Percentiles rank a stretch among this genome's conserved stretches.
These are phyloP conservation scores for Sebastes hopkinsi DNA, from an alignment of 2,797 vertebrate genomes.

Conservation along the genomic window DNA sequence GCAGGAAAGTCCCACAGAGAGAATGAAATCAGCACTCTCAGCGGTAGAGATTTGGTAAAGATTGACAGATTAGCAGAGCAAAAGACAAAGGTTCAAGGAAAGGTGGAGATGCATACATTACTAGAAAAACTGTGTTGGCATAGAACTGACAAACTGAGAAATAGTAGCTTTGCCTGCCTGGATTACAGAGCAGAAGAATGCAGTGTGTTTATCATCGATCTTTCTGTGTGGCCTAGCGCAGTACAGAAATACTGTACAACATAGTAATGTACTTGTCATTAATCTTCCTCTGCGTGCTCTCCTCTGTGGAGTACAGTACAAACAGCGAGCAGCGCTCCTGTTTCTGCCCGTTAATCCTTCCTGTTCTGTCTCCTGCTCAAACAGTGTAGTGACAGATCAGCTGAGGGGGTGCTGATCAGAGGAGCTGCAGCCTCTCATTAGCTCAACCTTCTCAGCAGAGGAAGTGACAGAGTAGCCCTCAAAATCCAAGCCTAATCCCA, in stretches of 20 bases:
- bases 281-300: constrained; percentile 47
- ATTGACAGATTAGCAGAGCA: constrained; percentile 54
- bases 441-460: constrained; percentile 59
- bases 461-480: constrained; percentile 70
- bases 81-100: constrained; percentile 49
- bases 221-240: constrained; percentile 49
- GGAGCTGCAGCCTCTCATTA: constrained; percentile 70
- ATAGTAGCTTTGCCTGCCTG: constrained; percentile 22
- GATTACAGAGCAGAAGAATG: constrained; percentile 41
- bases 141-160: constrained; percentile 44
- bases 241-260: constrained; percentile 42
- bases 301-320: constrained; percentile 38
- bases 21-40: constrained; percentile 32
- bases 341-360: constrained; percentile 38
- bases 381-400: constrained; percentile 50
- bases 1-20: constrained; percentile 34
- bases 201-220: constrained; percentile 47
- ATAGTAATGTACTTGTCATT: constrained; percentile 58
- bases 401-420: constrained; percentile 46
- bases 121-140: constrained; percentile 24
- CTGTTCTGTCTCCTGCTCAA: constrained; percentile 22
- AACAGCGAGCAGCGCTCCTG: constrained; percentile 16
- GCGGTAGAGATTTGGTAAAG: constrained; percentile 43
- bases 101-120: constrained; percentile 25
- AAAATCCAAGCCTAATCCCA: constrained; percentile 76